A percentile compares a stretch with the other conserved stretches of the same genome.
phyloP scores from a whole-genome alignment of 2,113 vertebrate genomes.

The Redunca redunca region DNA sequence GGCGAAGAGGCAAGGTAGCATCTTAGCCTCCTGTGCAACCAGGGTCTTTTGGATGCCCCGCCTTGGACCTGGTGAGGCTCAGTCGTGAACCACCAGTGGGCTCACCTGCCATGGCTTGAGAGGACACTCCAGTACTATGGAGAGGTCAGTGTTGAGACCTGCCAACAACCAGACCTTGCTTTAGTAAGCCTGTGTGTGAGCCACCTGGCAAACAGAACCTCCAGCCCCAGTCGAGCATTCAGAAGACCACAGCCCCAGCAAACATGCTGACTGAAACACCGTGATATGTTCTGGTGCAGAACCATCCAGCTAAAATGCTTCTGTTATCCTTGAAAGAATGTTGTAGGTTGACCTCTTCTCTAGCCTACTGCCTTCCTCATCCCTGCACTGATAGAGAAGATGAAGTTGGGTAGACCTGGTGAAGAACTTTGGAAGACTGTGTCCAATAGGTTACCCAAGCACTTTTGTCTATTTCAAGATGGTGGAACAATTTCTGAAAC shows the following conservation, averaged over 20 bases:
- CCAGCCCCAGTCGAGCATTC: neutral
- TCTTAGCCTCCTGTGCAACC: neutral
- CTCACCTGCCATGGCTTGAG: neutral
- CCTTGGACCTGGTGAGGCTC: neutral
- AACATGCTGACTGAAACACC: neutral
- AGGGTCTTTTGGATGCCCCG: neutral
- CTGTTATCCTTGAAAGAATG: neutral
- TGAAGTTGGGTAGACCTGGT: neutral
- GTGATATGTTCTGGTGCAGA: neutral
- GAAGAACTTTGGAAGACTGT: neutral
- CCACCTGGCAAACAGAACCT: neutral
- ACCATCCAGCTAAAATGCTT: neutral
- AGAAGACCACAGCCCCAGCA: neutral
- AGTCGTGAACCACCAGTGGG: neutral
- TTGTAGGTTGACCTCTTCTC: neutral
- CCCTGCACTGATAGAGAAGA: neutral
- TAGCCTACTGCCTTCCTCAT: neutral
- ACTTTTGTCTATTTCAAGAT: neutral
- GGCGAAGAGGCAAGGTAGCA: neutral
- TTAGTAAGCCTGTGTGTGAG: neutral
- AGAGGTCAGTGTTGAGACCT: neutral
- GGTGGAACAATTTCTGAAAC: neutral
- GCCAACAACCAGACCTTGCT: neutral
- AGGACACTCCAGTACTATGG: neutral
- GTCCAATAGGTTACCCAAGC: neutral